These are phyloP conservation scores for Calephelis perditalis DNA, from an alignment of 2,888 invertebrate genomes.

Conservation along the genomic window DNA sequence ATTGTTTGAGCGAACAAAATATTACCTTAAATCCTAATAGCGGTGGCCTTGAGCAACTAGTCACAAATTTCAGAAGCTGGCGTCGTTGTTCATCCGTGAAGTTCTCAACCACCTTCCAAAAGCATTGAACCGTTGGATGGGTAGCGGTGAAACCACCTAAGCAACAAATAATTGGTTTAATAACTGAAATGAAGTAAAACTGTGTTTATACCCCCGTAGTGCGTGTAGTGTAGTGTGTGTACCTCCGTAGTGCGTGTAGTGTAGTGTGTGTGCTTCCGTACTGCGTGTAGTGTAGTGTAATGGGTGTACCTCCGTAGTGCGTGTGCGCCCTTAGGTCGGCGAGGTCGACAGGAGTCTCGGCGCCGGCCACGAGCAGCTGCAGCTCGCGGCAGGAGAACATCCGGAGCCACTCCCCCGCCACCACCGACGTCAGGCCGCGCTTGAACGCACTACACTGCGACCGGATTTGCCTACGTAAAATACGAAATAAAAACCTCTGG, in stretches of 20 bases:
- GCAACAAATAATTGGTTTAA: background rate
- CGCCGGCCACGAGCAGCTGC: conserved; percentile 97
- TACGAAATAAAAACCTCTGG: too few species aligned
- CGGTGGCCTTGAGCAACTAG: conserved; percentile 97
- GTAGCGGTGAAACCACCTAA: conserved; percentile 89
- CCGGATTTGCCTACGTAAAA: conserved; percentile 81
- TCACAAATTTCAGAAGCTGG: conserved; percentile 96
- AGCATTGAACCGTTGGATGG: conserved; percentile 90
- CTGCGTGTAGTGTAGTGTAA: conserved; percentile 74
- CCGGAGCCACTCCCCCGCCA: conserved; percentile 94
- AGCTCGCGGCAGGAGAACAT: conserved; percentile 95
- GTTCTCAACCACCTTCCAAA: conserved; percentile 92
- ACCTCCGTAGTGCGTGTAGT: conserved; percentile 89
- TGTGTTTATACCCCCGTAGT: conserved; percentile 85
- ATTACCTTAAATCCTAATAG: conserved; percentile 95
- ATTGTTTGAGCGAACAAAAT: too few species aligned
- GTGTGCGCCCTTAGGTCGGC: conserved; percentile 91
- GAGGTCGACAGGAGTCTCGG: conserved; percentile 95
- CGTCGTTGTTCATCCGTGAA: conserved; percentile 91
- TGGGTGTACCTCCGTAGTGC: conserved; percentile 85
- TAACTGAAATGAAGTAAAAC: too few species aligned
- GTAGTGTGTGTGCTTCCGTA: conserved; percentile 82
- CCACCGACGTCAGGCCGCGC: conserved; percentile 92
- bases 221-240: conserved; percentile 77
- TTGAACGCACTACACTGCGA: conserved; percentile 93